phyloP scores from a whole-genome alignment of 2,797 vertebrate genomes.

The Crocidura indochinensis region DNA sequence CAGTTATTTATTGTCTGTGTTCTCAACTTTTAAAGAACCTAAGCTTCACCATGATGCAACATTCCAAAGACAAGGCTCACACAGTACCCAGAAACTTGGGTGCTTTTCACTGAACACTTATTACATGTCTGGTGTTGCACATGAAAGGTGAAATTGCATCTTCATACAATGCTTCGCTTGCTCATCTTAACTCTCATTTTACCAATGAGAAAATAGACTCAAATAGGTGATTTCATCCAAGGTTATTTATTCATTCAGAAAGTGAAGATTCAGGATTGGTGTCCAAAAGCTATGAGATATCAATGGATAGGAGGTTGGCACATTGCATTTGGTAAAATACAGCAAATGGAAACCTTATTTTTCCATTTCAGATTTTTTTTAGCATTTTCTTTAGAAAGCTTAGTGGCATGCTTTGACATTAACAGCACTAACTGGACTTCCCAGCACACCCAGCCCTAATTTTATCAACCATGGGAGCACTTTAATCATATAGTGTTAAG shows the following conservation, averaged over 20 bases:
- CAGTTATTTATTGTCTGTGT: conserved; percentile 30
- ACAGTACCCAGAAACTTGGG: not conserved
- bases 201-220: not conserved
- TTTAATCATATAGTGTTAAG: too few species aligned
- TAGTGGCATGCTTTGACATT: not conserved
- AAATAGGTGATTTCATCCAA: not conserved
- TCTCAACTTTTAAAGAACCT: not conserved
- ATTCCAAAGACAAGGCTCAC: not conserved
- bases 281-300: not conserved
- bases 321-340: conserved; percentile 30
- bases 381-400: not conserved
- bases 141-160: not conserved
- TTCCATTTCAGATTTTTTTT: not conserved
- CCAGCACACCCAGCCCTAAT: not conserved
- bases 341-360: not conserved
- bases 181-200: conserved; percentile 7
- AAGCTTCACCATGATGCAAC: conserved; percentile 18
- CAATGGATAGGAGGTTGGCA: too few species aligned
- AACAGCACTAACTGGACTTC: not conserved
- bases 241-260: not conserved
- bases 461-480: conserved; percentile 34
- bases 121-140: not conserved
- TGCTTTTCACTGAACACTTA: not conserved
- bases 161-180: not conserved
- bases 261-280: not conserved